Base-by-base conservation (phyloP, 2,888 invertebrate genomes). In the Syrista parreyssii region DNA sequence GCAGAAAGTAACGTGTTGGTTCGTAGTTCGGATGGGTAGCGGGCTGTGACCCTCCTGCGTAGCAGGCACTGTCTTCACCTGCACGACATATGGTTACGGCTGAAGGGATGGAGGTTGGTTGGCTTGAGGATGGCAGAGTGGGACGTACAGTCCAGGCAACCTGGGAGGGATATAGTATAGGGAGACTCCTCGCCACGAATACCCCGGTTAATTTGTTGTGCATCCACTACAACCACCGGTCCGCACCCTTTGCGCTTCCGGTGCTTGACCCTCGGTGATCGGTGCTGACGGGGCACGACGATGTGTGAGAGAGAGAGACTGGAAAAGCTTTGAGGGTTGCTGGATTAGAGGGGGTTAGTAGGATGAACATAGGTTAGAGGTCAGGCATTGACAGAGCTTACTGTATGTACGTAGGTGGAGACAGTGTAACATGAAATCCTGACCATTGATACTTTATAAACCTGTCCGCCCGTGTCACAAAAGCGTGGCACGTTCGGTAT, bases 61-160 rank as follows among this genome's bases (percentile, higher is more conserved):
- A 72, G 77, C 77, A 81, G 75, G 80, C 78, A 73, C 82, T 85
- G 83, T 87, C 86, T 88, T 88, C 89, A 89, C 89, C 89, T 89
- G 89, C 89, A 85, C 87, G 82, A 86, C 89, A 89, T 89, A 89
- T 89, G 89, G 89, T 78, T 83, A 84, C 82, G 83, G 82, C 79
- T 83, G 79, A 82, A 82, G 84, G 85, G 86, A 86, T 85, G 86
- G 82, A 83, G 82, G 83, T 83, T 82, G 83, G 84, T 84, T 83
- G 84, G 40, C 23, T 55, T 81, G 81, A 79, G 77, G 75, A 75
- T 75, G 72, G 77, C 80, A 82, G 82, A 79, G 82, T 82, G 84
- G 75, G 79, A 55, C 40, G 40, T 23, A 23, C 40, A 55, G 40
- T 55, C 40, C 40, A 55, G 40, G 40, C 40, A 55, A 55, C 40